Percentiles rank a stretch among this genome's conserved stretches.
These are phyloP conservation scores for Cheilosia soror DNA, from an alignment of 2,888 invertebrate species.

Conservation along the genomic window DNA sequence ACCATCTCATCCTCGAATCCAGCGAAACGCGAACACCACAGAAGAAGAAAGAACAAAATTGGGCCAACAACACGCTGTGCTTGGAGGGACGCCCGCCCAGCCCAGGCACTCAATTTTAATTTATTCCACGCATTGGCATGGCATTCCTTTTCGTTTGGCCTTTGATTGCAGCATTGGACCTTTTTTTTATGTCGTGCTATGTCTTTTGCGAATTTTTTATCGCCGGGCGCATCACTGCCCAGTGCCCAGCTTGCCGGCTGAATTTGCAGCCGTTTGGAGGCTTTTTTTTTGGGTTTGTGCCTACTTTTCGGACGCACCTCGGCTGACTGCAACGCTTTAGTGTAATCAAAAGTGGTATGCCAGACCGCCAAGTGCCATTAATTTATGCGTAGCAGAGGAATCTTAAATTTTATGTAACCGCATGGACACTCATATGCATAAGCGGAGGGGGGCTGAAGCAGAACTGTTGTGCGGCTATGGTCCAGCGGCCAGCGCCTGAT, in stretches of 20 bases:
- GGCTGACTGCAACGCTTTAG: conserved; percentile 22
- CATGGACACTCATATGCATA: conserved; percentile 43
- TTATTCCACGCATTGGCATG: conserved; percentile 65
- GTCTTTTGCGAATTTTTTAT: conserved; percentile 31
- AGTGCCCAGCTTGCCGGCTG: conserved; percentile 6
- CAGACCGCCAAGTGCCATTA: conserved; percentile 60
- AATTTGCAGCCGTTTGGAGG: not conserved
- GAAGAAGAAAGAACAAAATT: conserved; percentile 22
- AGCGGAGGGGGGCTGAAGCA: not conserved
- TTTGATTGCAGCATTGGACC: conserved; percentile 45
- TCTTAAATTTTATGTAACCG: conserved; percentile 73
- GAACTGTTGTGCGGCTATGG: not conserved
- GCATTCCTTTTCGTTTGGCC: conserved; percentile 27
- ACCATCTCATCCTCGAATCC: not conserved
- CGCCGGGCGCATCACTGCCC: conserved; percentile 6
- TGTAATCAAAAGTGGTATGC: conserved; percentile 43
- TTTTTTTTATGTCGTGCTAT: conserved; percentile 8
- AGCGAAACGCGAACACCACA: not conserved
- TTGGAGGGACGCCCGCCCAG: conserved; percentile 7
- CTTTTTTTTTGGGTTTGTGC: not conserved
- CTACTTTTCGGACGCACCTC: conserved; percentile 17
- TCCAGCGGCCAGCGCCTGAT: conserved; percentile 23
- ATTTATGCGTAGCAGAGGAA: conserved; percentile 72
- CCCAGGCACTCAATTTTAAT: conserved; percentile 68
- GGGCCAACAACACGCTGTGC: conserved; percentile 59